Conservation (phyloP, 2,888 invertebrate species). For the Esperia sulphurella region DNA sequence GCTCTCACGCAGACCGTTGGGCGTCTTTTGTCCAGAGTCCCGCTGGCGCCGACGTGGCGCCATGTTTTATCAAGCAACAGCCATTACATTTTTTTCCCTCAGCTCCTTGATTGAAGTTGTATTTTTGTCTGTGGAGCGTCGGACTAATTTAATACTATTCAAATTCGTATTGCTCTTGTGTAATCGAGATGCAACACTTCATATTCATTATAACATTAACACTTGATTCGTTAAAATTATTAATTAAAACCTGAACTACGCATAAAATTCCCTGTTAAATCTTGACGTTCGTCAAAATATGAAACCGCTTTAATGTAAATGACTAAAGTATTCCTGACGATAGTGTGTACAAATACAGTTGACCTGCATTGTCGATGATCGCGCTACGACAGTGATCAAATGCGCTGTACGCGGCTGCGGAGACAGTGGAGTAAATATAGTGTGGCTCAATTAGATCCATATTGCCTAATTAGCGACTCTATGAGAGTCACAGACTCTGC, state of each 20-base stretch:
- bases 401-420: conserved; percentile 42
- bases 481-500: conserved; percentile 5
- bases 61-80: conserved; percentile 29
- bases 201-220: neutral
- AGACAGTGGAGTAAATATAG: conserved; percentile 35
- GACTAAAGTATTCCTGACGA: neutral
- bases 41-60: conserved; percentile 37
- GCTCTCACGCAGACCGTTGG: conserved; percentile 43
- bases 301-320: neutral
- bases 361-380: conserved; percentile 66
- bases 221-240: neutral
- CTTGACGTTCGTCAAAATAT: neutral
- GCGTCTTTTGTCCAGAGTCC: conserved; percentile 37
- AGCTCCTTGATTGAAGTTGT: conserved; percentile 15
- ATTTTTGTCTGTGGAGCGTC: conserved; percentile 6
- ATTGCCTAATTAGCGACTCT: conserved; percentile 50
- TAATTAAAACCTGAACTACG: neutral
- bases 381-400: conserved; percentile 65
- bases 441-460: conserved; percentile 52
- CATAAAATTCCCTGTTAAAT: no score
- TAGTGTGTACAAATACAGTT: conserved; percentile 49
- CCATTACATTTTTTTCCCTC: conserved; percentile 34
- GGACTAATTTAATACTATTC: conserved; percentile 14
- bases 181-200: neutral
- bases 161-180: neutral